Base-by-base conservation (phyloP, 1,140 invertebrate species). In the Pissodes strobi region DNA sequence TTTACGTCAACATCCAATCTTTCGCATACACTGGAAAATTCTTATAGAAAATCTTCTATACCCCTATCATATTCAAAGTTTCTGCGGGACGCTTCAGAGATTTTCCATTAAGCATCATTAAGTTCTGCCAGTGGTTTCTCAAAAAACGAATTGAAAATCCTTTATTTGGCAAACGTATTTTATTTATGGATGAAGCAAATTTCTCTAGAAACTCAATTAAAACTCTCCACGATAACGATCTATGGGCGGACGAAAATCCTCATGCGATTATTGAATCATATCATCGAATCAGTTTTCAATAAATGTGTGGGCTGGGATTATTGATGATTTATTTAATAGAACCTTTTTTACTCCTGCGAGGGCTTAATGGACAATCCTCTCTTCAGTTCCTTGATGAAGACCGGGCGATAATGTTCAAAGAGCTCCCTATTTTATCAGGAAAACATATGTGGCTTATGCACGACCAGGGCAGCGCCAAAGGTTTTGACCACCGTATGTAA, bases 101-200 rank as follows among this genome's bases (percentile, higher is more conserved):
- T 46, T 46, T 46, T 46, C 12, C 43, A 17, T n/a, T n/a, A n/a
- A n/a, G n/a, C n/a, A n/a, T n/a, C 43, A 46, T 46, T 46, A 46
- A 46, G 12, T 46, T 46, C 13, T 46, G 43, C 18, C 12, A 46
- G 43, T 46, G 43, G 13, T 46, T 46, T 46, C 43, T 46, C 18
- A 12, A 15, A 46, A 46, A 46, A 17, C 13, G 12, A 17, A 12
- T 15, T 12, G 43, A 46, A 46, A 46, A 46, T 46, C 13, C 43
- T 15, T 15, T 46, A 46, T 46, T 46, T 46, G 13, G 18, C 19
- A 46, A 9, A 17, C 19, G 18, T 21, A 46, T 46, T 46, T 17
- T 15, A 13, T 46, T 46, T 46, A 46, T 17, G 10, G 43, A 46
- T 46, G 19, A 46, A 46, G 43, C 43, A 12, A 17, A 21, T 4